phyloP scores from a whole-genome alignment of 2,113 vertebrate genomes.

The Craseonycteris thonglongyai region DNA sequence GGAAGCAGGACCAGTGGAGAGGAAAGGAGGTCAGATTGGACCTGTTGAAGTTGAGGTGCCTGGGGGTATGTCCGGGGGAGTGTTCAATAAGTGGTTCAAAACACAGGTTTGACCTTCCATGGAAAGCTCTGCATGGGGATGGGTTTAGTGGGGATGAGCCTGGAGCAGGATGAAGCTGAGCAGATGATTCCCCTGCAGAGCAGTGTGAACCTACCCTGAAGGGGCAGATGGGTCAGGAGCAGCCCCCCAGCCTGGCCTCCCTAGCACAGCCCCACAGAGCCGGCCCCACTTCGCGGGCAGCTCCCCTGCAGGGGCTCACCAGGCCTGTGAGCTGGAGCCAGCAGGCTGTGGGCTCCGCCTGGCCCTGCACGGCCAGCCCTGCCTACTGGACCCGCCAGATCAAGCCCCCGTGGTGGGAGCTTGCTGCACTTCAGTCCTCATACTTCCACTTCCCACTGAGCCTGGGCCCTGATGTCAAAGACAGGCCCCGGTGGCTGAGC shows the following conservation, averaged over 20 bases:
- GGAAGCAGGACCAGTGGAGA: neutral
- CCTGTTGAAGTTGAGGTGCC: neutral
- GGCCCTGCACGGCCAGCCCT: neutral
- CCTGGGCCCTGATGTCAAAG: neutral
- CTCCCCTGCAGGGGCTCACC: neutral
- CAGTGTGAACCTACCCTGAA: neutral
- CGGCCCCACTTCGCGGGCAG: fast-evolving
- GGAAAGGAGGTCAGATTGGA: too few relatives aligned
- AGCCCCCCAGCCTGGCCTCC: neutral
- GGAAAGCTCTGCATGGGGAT: neutral
- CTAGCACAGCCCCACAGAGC: neutral
- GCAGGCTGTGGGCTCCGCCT: fast-evolving
- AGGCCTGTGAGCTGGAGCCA: neutral
- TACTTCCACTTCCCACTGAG: neutral
- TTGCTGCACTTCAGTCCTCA: neutral
- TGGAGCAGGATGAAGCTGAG: neutral
- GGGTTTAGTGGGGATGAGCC: neutral
- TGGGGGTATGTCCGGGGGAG: fast-evolving
- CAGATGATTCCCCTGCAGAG: neutral
- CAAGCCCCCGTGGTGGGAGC: neutral
- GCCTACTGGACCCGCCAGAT: neutral
- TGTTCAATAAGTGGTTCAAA: neutral
- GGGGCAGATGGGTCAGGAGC: neutral
- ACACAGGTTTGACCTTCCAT: neutral
- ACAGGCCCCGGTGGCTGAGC: neutral